Evolutionary conservation across 2,797 vertebrate genomes (phyloP), one percentile per base, ranked within the genome.

Genomic region (Salmo trutta): DNA sequence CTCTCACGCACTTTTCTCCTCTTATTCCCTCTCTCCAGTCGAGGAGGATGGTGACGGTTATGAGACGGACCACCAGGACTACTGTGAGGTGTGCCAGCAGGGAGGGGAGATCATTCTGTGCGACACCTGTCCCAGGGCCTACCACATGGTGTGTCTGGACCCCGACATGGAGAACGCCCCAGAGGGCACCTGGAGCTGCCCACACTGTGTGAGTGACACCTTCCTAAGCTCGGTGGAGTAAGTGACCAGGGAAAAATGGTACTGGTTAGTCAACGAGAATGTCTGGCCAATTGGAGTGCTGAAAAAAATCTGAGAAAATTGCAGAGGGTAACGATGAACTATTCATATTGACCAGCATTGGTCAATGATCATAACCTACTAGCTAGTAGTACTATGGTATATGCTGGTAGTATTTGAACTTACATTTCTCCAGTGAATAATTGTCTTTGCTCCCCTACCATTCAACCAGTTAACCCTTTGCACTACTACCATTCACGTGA

Each of bases 81-180:
- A 98, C 90, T 99, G 98, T 31, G 98, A 99, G 94, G 98, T 99
- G 74, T 99, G 98, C 89, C 98, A 99, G 93, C 98, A 99, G 93
- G 98, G 98, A 4, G 98, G 98, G 0, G 98, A 99, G 93, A 99
- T 99, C 89, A 99, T 99, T 90, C 91, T 99, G 80, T 99, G 98
- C 36, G 98, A 99, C 85, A 99, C 98, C 67, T 99, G 98, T 79
- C 98, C 98, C 79, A 91, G 98, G 83, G 98, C 98, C 7, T 99
- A 99, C 91, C 98, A 99, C 93, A 98, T 99, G 97, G 98, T 99
- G 82, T 99, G 98, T 86, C 91, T 99, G 94, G 98, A 99, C 85
- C 98, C 98, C 0, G 98, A 99, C 83, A 99, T 99, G 97, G 98
- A 99, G 91, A 99, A 99, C 81, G 98, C 98, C 0, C 98, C 98